Base-by-base conservation (phyloP, 92 coral and sea anemone species). In the Heteractis magnifica region DNA sequence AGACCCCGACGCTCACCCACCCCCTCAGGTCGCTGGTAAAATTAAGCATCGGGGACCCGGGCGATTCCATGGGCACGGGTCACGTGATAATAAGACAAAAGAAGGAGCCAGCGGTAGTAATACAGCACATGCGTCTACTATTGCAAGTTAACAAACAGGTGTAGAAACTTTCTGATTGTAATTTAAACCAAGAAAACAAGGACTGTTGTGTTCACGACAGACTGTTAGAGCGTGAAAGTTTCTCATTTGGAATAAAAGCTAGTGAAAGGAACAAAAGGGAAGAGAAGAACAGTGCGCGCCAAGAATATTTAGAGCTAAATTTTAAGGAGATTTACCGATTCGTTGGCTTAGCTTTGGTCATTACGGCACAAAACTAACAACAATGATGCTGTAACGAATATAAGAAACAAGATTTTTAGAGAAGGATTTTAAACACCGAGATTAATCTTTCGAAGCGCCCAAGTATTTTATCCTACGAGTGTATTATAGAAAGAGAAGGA, bases 11-110 rank as follows among this genome's bases (percentile, higher is more conserved):
- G 96, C 95, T 51, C 95, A 94, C 86, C 97, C 97, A 44, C 95
- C 94, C 78, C 98, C 97, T 15, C 89, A 89, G 72, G 91, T 91
- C 74, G 88, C 93, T 71, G 90, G 94, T 70, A 97, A 97, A 86
- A 74, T 90, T 52, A 97, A 97, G 78, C 98, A 94, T 49, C 94
- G 99, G 16, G 97, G 98, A 20, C 93, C 98, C 51, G 94, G 95
- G 50, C 84, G 94, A 75, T 81, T 87, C 18, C 70, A 72, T 49
- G 60, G 74, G 9, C 89, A 81, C 15, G 83, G 72, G 71, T 85
- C 88, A 81, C 93, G 91, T 83, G 97, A 90, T 52, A 92, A 83
- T 52, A 92, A 83, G 76, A 76, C 87, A 78, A 91, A 86, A 86
- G 93, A 93, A 13, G 91, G 83, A 56, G 44, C 49, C 73, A 62